These are phyloP conservation scores for Hylyphantes graminicola DNA, from an alignment of 1,140 invertebrate genomes.

Conservation along the genomic window DNA sequence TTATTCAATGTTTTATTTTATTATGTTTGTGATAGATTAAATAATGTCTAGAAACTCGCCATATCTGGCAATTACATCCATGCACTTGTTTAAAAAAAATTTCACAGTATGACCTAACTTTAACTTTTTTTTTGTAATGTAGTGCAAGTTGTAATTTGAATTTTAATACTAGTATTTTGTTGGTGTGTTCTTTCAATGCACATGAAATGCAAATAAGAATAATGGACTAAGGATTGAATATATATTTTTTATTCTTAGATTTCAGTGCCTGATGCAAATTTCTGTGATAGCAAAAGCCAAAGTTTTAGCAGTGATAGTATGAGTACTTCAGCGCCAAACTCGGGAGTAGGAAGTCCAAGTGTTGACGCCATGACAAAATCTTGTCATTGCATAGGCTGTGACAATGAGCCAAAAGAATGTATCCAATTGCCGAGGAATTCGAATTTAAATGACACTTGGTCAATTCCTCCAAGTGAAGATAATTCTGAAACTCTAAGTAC, in stretches of 20 bases:
- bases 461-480: constrained; percentile 20
- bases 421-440: not conserved
- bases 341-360: constrained; percentile 32
- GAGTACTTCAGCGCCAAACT: constrained; percentile 24
- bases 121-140: not conserved
- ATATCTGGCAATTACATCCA: too few relatives aligned
- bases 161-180: not conserved
- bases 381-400: not conserved
- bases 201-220: too few relatives aligned
- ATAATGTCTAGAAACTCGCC: too few relatives aligned
- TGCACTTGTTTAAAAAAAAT: too few relatives aligned
- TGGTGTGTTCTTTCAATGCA: not conserved
- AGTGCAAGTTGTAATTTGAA: too few relatives aligned
- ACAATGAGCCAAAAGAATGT: not conserved
- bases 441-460: constrained; percentile 50
- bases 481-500: constrained; percentile 36
- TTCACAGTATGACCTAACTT: not conserved
- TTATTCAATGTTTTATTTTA: too few relatives aligned
- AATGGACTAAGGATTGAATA: too few relatives aligned
- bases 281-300: constrained; percentile 47
- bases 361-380: constrained; percentile 15
- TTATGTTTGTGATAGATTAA: too few relatives aligned
- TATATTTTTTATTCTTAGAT: constrained; percentile 1
- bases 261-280: not conserved
- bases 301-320: constrained; percentile 42